These are phyloP conservation scores for Labrus mixtus DNA, from an alignment of 2,113 vertebrate genomes.

Conservation along the genomic window DNA sequence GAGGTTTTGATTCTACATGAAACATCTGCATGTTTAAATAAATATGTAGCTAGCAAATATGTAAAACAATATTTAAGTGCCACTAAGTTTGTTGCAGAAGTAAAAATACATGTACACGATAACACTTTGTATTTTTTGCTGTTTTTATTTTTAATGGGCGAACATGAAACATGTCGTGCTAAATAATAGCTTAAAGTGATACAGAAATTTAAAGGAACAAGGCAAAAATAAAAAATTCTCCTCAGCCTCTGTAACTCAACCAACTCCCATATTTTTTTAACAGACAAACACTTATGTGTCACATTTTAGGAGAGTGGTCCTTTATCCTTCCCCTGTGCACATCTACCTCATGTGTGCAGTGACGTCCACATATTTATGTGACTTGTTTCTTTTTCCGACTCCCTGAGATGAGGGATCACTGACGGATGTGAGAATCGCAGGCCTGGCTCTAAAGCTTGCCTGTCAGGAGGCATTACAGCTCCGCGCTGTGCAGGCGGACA, in stretches of 20 bases:
- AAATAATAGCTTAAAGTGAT: too few species aligned
- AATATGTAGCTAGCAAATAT: not conserved
- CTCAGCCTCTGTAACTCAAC: not conserved
- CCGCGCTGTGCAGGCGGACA: conserved; percentile 61
- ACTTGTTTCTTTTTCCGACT: conserved; percentile 72
- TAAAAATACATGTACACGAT: not conserved
- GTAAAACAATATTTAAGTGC: not conserved
- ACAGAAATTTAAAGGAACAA: too few species aligned
- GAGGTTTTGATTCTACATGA: not conserved
- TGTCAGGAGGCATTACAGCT: conserved; percentile 83
- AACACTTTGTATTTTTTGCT: too few species aligned
- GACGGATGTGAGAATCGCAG: conserved; percentile 73
- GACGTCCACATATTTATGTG: conserved; percentile 55
- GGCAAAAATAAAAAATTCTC: too few species aligned
- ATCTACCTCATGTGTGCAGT: conserved; percentile 16
- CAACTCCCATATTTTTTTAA: not conserved
- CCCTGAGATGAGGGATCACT: conserved; percentile 62
- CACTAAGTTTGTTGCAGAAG: not conserved
- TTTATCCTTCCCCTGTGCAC: not conserved
- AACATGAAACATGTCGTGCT: too few species aligned
- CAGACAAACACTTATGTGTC: not conserved
- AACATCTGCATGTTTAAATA: not conserved
- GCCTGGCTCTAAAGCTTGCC: conserved; percentile 70
- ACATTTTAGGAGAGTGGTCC: not conserved
- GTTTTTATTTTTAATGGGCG: too few species aligned